These are phyloP conservation scores for Psittacula echo DNA, from an alignment of 2,797 vertebrate genomes.

Conservation along the genomic window DNA sequence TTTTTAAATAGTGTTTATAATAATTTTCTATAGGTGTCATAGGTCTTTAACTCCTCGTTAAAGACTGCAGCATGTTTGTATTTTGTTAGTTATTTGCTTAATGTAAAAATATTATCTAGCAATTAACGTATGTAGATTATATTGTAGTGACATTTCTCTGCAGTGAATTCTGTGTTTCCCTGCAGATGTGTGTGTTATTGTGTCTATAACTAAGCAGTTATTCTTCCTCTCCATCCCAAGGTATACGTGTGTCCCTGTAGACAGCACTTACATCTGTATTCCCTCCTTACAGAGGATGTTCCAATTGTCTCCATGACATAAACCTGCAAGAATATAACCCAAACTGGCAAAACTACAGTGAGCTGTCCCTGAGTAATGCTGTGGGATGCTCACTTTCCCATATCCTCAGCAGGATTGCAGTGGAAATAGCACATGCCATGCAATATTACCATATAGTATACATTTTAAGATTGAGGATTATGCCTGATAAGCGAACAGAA, in stretches of 20 bases:
- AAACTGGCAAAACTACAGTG: background rate
- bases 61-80: background rate
- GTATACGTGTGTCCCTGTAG: background rate
- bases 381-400: background rate
- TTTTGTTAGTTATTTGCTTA: slow-evolving; percentile 21
- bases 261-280: background rate
- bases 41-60: background rate
- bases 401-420: background rate
- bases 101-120: slow-evolving; percentile 36
- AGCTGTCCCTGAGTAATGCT: no score
- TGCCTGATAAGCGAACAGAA: background rate
- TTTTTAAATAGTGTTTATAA: background rate
- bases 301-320: background rate
- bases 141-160: background rate
- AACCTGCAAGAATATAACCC: background rate
- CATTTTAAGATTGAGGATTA: background rate
- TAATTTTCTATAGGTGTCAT: background rate
- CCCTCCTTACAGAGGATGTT: background rate
- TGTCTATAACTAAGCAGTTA: slow-evolving; percentile 43
- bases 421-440: background rate
- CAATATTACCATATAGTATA: fast-evolving
- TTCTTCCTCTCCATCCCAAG: background rate
- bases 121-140: slow-evolving; percentile 20
- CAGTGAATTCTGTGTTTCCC: slow-evolving; percentile 5
- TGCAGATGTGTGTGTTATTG: slow-evolving; percentile 36